Evolutionary conservation across 2,797 vertebrate genomes (phyloP), one percentile per base, ranked within the genome.

Genomic region (Phrynocephalus vlangalii): DNA sequence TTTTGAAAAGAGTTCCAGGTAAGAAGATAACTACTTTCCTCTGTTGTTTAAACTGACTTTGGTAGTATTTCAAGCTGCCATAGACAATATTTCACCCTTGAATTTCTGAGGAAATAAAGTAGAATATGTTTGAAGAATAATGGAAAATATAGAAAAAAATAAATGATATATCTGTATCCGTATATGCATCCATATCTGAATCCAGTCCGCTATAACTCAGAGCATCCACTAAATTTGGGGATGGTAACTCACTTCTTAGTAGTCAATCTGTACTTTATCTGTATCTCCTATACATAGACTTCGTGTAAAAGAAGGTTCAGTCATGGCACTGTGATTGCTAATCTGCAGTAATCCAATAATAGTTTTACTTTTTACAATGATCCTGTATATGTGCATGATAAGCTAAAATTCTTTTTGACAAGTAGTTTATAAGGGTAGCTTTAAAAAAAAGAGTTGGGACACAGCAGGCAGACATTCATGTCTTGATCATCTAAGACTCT

Each of bases 1-100:
- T 63, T 63, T 63, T 56, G 80, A 82, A 77, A 56, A 20, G 0
- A 84, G 5, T 16, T 68, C 24, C 70, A 93, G 86, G 85, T 92
- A 92, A 79, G 92, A 86, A 26, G 87, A 93, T 30, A 6, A 44
- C 24, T 9, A 0, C 0, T 60, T 24, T 79, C 86, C 26, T 7
- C 1, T 13, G 77, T 80, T 3, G 56, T 85, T 89, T 87, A 50
- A n/a, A 33, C 0, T 60, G 28, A 15, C n/a, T 20, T 48, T 66
- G 44, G 20, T 77, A 18, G 4, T 6, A 68, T 90, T 86, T 87
- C 76, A 87, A 60, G 8, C 24, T 79, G 20, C 9, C 28, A 70
- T 3, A 83, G 33, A 63, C 18, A 44, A 7, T 76, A 89, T 24
- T 16, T 87, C 87, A 5, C 85, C 67, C 4, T n/a, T 87, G n/a